Percentiles rank a stretch among this genome's conserved stretches.
phyloP scores from a whole-genome alignment of 1,140 invertebrate genomes.

The Odontomachus brunneus region DNA sequence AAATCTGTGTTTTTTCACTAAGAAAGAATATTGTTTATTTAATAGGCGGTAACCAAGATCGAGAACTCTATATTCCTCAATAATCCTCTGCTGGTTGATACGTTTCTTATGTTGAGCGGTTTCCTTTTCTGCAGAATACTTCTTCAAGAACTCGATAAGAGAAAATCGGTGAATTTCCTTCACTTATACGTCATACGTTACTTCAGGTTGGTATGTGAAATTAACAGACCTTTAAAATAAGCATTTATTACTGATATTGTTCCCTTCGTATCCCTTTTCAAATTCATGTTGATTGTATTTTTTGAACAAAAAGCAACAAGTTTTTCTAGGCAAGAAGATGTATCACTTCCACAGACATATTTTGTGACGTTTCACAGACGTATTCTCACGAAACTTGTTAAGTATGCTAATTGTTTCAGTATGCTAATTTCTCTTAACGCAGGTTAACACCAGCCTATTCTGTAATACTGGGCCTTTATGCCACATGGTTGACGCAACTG shows the following conservation, averaged over 20 bases:
- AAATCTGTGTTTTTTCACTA: too few species aligned
- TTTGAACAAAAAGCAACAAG: too few species aligned
- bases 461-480: constrained; percentile 89
- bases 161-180: constrained; percentile 87
- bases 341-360: too few species aligned
- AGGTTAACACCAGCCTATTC: constrained; percentile 90
- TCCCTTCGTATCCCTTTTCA: too few species aligned
- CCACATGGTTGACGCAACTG: constrained; percentile 88
- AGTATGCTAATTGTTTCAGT: neutral
- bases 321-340: too few species aligned
- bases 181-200: constrained; percentile 88
- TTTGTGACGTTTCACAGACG: too few species aligned
- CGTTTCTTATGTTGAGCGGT: constrained; percentile 89
- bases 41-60: too few species aligned
- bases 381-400: neutral
- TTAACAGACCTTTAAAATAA: neutral
- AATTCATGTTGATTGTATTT: too few species aligned
- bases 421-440: constrained; percentile 48
- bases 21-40: too few species aligned
- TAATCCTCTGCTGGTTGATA: constrained; percentile 89
- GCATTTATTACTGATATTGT: neutral
- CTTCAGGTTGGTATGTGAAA: constrained; percentile 84
- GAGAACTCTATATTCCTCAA: constrained; percentile 83
- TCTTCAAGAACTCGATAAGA: constrained; percentile 89
- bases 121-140: constrained; percentile 88